These are phyloP conservation scores for Patella depressa DNA, from an alignment of 2,888 invertebrate species.

Conservation along the genomic window DNA sequence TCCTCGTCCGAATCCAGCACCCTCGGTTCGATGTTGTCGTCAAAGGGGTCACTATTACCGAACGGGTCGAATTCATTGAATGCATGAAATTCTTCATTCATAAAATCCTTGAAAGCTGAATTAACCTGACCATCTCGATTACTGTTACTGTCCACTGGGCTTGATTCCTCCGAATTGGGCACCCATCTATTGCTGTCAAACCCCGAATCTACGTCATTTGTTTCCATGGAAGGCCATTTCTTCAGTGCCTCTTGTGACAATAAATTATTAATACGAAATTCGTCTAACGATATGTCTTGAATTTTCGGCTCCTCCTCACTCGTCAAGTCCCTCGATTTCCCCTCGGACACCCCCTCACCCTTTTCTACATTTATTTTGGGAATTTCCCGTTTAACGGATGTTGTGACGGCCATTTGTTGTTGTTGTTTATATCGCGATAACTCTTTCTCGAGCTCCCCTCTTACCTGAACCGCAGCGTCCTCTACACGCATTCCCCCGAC, in stretches of 20 bases:
- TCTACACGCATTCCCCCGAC: slow-evolving; percentile 14
- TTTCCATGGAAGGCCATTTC: slow-evolving; percentile 3
- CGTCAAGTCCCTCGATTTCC: neutral
- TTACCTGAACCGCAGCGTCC: slow-evolving; percentile 10
- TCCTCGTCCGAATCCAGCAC: slow-evolving; percentile 53
- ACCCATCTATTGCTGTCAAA: neutral
- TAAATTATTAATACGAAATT: neutral
- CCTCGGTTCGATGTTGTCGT: slow-evolving; percentile 39
- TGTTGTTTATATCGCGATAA: slow-evolving; percentile 4
- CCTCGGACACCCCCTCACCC: slow-evolving; percentile 23
- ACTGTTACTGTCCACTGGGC: neutral
- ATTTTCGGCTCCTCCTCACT: neutral
- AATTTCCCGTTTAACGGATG: neutral
- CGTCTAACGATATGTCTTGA: slow-evolving; percentile 1
- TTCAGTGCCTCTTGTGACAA: neutral
- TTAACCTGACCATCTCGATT: neutral
- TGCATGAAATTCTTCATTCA: neutral
- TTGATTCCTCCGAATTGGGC: neutral
- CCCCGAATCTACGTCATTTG: neutral
- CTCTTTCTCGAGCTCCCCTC: slow-evolving; percentile 16
- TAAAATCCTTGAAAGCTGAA: neutral
- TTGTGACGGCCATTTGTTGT: neutral
- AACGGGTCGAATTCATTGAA: neutral
- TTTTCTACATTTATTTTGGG: slow-evolving; percentile 22
- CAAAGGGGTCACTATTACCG: slow-evolving; percentile 18